These are phyloP conservation scores for Dromococcyx pavoninus DNA, from an alignment of 2,797 vertebrate species.

Conservation along the genomic window DNA sequence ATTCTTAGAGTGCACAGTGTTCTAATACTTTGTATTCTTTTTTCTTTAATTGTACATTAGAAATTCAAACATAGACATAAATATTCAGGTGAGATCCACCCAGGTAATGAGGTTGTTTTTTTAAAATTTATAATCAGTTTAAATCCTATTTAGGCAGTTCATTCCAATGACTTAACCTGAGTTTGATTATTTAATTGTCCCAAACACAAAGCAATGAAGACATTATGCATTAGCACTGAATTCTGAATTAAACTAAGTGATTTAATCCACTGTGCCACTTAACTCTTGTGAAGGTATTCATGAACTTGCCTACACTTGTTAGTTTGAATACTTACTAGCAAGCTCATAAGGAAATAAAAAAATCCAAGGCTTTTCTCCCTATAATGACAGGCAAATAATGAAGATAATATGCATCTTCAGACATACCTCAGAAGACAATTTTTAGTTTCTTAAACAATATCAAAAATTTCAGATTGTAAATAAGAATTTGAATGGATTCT, in stretches of 20 bases:
- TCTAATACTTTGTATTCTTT: background rate
- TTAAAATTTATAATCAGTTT: constrained; percentile 24
- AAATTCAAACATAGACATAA: constrained; percentile 18
- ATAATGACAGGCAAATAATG: background rate
- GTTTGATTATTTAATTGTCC: constrained; percentile 53
- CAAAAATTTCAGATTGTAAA: background rate
- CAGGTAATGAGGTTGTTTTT: background rate
- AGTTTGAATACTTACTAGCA: background rate
- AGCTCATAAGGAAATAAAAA: background rate
- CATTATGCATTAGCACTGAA: background rate
- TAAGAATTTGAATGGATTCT: background rate
- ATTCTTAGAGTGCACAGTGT: background rate
- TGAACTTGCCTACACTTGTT: background rate
- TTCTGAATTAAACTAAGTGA: constrained; percentile 7
- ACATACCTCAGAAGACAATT: background rate
- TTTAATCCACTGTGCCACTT: background rate
- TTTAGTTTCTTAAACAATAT: background rate
- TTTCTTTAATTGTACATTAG: constrained; percentile 8
- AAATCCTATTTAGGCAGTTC: background rate
- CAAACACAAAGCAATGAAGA: background rate
- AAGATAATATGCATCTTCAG: background rate
- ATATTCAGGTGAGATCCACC: background rate
- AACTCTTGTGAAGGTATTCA: background rate
- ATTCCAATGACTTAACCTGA: background rate
- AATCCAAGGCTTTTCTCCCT: background rate